phyloP scores from a whole-genome alignment of 2,888 invertebrate species.

The Taenaris catops region DNA sequence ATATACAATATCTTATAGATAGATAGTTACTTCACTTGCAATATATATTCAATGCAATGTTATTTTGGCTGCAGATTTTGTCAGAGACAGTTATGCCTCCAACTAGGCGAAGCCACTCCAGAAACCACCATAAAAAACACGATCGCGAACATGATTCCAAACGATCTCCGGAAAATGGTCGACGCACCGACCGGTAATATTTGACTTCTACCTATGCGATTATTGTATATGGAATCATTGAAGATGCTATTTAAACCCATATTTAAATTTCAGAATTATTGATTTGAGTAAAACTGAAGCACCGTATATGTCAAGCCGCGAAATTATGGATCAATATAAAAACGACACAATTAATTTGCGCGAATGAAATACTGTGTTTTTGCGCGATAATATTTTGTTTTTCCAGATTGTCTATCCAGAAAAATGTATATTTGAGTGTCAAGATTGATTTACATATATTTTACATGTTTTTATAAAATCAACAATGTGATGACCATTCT shows the following conservation, averaged over 20 bases:
- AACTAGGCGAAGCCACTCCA: slow-evolving; percentile 63
- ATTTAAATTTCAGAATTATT: slow-evolving; percentile 63
- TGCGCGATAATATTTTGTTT: no score
- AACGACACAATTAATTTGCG: no score
- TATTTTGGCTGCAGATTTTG: slow-evolving; percentile 70
- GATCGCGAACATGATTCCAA: slow-evolving; percentile 62
- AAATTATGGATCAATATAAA: slow-evolving; percentile 42
- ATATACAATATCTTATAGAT: background rate
- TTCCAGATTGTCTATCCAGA: no score
- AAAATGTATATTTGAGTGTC: no score
- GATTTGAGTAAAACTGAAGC: slow-evolving; percentile 69
- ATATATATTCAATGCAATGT: no score
- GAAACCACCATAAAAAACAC: slow-evolving; percentile 66
- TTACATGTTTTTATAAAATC: no score
- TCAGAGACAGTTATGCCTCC: slow-evolving; percentile 75
- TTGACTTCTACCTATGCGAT: no score
- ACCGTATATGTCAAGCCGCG: slow-evolving; percentile 61
- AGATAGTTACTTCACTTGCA: background rate
- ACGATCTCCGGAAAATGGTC: slow-evolving; percentile 65
- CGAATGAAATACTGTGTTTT: no score
- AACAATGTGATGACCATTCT: no score
- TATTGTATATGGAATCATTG: no score
- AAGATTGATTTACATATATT: no score
- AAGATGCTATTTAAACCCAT: no score
- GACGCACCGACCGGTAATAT: slow-evolving; percentile 62